A percentile compares a stretch with the other conserved stretches of the same genome.
Conservation (phyloP, 2,888 invertebrate genomes). For the Zaprionus obscuricornis region DNA sequence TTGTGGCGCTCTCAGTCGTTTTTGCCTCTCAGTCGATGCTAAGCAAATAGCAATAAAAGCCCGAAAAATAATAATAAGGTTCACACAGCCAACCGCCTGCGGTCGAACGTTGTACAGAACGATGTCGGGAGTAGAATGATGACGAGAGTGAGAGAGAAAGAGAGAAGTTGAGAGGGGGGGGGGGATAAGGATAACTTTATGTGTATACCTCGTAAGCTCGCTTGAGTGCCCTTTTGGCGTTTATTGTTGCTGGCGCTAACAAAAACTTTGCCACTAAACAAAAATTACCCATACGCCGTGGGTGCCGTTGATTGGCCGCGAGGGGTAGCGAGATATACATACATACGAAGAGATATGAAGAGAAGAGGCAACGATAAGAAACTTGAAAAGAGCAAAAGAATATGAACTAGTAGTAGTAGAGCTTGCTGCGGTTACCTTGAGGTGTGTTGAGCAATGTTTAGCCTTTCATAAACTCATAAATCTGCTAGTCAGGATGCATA, state of each 20-base stretch:
- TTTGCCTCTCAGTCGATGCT: slow-evolving; percentile 39
- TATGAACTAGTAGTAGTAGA: slow-evolving; percentile 6
- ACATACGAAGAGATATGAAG: slow-evolving; percentile 13
- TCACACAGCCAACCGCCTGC: slow-evolving; percentile 49
- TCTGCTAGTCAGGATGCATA: slow-evolving; percentile 63
- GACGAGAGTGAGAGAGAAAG: background rate
- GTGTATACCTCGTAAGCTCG: slow-evolving; percentile 53
- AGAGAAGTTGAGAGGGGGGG: background rate
- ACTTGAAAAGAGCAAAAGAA: too few species aligned
- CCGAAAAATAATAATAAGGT: slow-evolving; percentile 72
- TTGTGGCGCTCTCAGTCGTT: slow-evolving; percentile 8
- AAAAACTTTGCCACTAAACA: slow-evolving; percentile 64
- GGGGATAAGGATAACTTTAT: slow-evolving; percentile 21
- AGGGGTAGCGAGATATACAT: background rate
- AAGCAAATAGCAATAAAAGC: slow-evolving; percentile 72
- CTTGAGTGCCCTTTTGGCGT: slow-evolving; percentile 74
- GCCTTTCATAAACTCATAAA: slow-evolving; percentile 67
- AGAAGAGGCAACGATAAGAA: too few species aligned
- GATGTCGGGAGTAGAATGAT: background rate
- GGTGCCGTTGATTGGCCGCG: slow-evolving; percentile 62
- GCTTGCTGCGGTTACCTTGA: slow-evolving; percentile 15
- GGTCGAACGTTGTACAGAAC: slow-evolving; percentile 16
- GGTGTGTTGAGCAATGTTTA: slow-evolving; percentile 36
- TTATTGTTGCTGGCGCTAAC: slow-evolving; percentile 60
- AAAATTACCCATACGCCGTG: slow-evolving; percentile 75